These are phyloP conservation scores for Hyperopisus bebe DNA, from an alignment of 2,113 vertebrate genomes.

Conservation along the genomic window DNA sequence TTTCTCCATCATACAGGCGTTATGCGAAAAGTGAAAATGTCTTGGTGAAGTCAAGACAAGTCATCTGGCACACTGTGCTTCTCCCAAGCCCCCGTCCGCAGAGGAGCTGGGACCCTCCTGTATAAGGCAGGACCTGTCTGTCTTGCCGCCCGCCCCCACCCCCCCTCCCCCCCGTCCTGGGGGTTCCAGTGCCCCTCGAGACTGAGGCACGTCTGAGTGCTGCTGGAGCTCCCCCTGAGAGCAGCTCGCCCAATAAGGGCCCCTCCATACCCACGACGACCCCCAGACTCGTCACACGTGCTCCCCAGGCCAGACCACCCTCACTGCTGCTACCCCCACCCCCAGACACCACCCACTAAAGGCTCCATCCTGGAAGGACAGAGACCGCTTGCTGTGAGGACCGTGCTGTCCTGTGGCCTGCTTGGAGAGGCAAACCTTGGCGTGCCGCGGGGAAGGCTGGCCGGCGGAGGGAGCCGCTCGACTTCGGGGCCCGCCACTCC, in stretches of 20 bases:
- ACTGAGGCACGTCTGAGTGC: not conserved
- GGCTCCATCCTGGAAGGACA: conserved; percentile 14
- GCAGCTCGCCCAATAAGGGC: not conserved
- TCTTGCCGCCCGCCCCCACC: not conserved
- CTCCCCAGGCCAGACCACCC: not conserved
- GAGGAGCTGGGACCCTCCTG: conserved; percentile 38
- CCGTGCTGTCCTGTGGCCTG: not conserved
- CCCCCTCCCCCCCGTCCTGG: not conserved
- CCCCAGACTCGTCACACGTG: not conserved
- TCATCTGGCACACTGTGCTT: conserved; percentile 76
- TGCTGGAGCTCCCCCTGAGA: not conserved
- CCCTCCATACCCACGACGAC: not conserved
- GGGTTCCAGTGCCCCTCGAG: not conserved
- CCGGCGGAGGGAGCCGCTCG: conserved; percentile 54
- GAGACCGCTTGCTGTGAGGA: not conserved
- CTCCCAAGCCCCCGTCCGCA: conserved; percentile 59
- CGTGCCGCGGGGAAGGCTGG: conserved; percentile 1
- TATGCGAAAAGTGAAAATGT: conserved; percentile 74
- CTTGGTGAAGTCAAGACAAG: conserved; percentile 66
- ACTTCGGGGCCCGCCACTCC: conserved; percentile 85
- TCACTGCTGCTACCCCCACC: not conserved
- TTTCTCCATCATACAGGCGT: conserved; percentile 46
- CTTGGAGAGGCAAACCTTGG: not conserved
- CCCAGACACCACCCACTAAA: not conserved
- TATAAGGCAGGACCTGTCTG: not conserved